Base-by-base conservation (phyloP, 1,140 invertebrate genomes). In the Saccostrea echinata region DNA sequence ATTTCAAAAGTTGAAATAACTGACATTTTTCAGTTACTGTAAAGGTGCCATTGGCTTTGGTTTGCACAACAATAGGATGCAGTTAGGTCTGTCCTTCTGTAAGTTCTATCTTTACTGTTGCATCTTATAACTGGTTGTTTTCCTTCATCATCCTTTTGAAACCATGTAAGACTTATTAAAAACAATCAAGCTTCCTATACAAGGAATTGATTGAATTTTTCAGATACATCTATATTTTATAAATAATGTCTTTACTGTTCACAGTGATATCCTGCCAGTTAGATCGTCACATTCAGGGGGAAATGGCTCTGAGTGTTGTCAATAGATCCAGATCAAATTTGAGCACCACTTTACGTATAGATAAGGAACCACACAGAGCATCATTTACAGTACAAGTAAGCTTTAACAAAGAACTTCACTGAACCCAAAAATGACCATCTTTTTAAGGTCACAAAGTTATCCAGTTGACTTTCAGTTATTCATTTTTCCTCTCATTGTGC, bases 241-340 rank as follows among this genome's bases (percentile, higher is more conserved):
- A 76, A 51, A 30, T 84, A 12, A 52, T 33, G 52, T 21, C 71
- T 57, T 80, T 33, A 30, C 52, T 24, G 84, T 89, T 43, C 94
- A 91, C 94, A 97, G 97, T 97, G 24, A 93, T 98, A 90, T 97
- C 97, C 21, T 96, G 97, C 93, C 97, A 98, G 93, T 95, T 99
- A 88, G 97, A 98, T 92, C 97, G 97, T 88, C 96, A 98, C 93
- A 97, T 97, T 0, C 96, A 98, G 61, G 98, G 98, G 43, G 98
- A 98, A 92, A 94, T 99, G 13, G 97, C 97, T 0, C 98, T 97
- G 92, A 97, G 97, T 93, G 96, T 96, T 0, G 97, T 97, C 9
- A 94, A 92, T 76, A 85, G 88, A 64, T 90, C 91, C 76, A 85
- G 89, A 64, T 90, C 91, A 61, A 97, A 97, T 21, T 97, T 99